Conservation (phyloP, 2,888 invertebrate species). For the Stramonita haemastoma region DNA sequence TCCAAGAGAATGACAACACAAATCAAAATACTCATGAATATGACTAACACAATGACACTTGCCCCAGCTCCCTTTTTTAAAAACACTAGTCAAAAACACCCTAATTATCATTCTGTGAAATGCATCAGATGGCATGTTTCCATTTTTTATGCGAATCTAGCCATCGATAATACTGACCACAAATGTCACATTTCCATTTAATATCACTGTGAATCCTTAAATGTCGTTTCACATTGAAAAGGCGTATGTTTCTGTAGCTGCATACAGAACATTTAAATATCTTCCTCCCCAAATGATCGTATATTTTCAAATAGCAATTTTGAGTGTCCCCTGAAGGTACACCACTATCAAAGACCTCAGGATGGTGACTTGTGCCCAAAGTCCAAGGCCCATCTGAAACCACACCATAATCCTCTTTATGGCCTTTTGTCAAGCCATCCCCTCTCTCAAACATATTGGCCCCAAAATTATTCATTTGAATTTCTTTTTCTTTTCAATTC, state of each 20-base stretch:
- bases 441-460: too few relatives aligned
- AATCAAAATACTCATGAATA: too few relatives aligned
- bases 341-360: slow-evolving; percentile 18
- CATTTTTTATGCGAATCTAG: slow-evolving; percentile 24
- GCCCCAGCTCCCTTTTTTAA: neutral
- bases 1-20: too few relatives aligned
- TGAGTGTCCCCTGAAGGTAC: neutral
- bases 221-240: slow-evolving; percentile 31
- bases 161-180: slow-evolving; percentile 25
- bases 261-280: neutral
- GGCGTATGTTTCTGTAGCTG: neutral
- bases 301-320: neutral
- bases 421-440: too few relatives aligned
- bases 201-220: neutral
- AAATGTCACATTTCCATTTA: slow-evolving; percentile 12
- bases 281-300: slow-evolving; percentile 3
- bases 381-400: slow-evolving; percentile 27
- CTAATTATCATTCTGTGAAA: neutral
- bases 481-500: too few relatives aligned
- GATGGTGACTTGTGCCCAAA: neutral
- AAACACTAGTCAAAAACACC: neutral
- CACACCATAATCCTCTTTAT: neutral
- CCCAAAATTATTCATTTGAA: too few relatives aligned
- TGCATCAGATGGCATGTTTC: slow-evolving; percentile 8
- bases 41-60: neutral